These are phyloP conservation scores for Dromococcyx pavoninus DNA, from an alignment of 2,797 vertebrate genomes.

Conservation along the genomic window DNA sequence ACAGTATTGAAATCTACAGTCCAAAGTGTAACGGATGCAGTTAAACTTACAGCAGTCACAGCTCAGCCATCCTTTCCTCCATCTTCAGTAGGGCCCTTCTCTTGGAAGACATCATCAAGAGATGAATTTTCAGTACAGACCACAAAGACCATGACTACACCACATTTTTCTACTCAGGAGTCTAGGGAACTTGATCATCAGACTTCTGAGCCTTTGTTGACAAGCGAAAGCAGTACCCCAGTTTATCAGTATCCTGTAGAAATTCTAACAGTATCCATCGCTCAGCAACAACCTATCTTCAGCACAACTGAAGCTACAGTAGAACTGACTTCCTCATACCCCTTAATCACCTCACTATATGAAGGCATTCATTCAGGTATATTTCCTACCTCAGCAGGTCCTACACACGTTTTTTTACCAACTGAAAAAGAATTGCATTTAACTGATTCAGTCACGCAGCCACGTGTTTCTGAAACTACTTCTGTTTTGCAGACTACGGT, in stretches of 20 bases:
- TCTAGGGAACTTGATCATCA: conserved; percentile 23
- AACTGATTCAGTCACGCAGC: conserved; percentile 22
- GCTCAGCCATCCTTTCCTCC: neutral
- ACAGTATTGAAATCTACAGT: conserved; percentile 33
- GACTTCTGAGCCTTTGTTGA: conserved; percentile 49
- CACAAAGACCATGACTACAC: conserved; percentile 4
- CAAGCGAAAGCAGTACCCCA: conserved; percentile 51
- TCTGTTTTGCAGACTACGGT: conserved; percentile 22
- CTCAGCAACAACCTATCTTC: conserved; percentile 28
- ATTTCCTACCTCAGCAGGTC: neutral
- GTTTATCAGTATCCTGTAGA: conserved; percentile 17
- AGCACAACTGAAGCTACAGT: neutral
- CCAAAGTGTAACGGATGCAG: neutral
- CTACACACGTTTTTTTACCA: neutral
- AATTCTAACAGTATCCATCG: neutral
- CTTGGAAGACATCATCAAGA: conserved; percentile 29
- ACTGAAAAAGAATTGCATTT: conserved; percentile 4
- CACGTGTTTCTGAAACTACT: neutral
- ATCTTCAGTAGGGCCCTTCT: neutral
- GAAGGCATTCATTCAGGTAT: neutral
- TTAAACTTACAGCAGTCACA: neutral
- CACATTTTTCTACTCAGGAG: conserved; percentile 43
- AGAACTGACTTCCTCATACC: neutral
- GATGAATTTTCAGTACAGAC: neutral
- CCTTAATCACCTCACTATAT: neutral